Conservation (phyloP, 2,797 vertebrate species). For the Podargus strigoides region DNA sequence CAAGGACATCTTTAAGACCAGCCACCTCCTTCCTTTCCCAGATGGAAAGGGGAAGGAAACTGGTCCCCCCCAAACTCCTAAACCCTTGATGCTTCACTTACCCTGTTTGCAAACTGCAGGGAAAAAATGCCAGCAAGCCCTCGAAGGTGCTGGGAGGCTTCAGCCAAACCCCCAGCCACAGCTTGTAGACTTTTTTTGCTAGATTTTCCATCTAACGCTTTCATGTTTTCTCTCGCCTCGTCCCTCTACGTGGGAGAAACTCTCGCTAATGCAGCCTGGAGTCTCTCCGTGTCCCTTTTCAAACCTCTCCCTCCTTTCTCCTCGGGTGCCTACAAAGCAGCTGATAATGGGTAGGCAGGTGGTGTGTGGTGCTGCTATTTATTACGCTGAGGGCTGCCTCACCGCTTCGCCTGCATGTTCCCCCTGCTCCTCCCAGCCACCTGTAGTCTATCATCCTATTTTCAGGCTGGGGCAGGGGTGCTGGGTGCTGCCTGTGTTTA, state of each 20-base stretch:
- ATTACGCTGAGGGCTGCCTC: not conserved
- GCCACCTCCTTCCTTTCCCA: not conserved
- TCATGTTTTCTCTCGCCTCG: not conserved
- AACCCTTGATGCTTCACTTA: not conserved
- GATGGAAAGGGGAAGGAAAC: not conserved
- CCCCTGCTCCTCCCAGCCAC: not conserved
- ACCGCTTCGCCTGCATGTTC: not conserved
- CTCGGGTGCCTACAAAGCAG: constrained; percentile 28
- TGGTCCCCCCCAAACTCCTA: rapidly evolving
- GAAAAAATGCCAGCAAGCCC: rapidly evolving
- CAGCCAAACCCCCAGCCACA: not conserved
- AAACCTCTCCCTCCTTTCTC: constrained; percentile 7
- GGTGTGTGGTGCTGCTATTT: constrained; percentile 50
- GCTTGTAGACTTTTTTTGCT: not conserved
- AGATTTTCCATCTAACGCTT: not conserved
- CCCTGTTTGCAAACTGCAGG: not conserved
- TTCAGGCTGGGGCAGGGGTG: not conserved
- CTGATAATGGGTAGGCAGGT: constrained; percentile 49
- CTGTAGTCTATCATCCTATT: not conserved
- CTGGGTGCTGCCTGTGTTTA: not conserved
- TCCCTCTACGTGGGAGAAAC: constrained; percentile 20
- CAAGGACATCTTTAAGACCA: not conserved
- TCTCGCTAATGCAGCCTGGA: not conserved
- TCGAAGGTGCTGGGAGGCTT: not conserved
- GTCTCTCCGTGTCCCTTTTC: not conserved